Evolutionary conservation across 2,797 vertebrate genomes (phyloP), one percentile per base, ranked within the genome.

Genomic region (Chaetophractus vellerosus): DNA sequence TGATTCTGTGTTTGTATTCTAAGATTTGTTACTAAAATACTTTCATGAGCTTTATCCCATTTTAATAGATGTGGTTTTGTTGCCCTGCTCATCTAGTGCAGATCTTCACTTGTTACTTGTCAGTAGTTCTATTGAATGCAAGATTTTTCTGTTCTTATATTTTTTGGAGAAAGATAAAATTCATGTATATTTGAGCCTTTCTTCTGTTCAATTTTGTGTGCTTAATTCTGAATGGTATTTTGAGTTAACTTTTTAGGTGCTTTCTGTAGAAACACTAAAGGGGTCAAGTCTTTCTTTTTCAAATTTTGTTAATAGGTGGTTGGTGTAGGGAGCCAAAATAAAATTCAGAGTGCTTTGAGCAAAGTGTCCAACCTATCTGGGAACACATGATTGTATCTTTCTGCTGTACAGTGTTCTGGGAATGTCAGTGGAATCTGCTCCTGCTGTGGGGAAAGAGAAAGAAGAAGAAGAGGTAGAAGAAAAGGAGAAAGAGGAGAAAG

Each of bases 361-460:
- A 90, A 75, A 94, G 31, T 89, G 26, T 79, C 19, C 28, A 24
- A 12, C 24, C 50, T 88, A 0, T 71, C 24, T 93, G 68, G n/a
- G 55, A 88, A 76, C 31, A 82, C 45, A 45, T 71, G 57, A 52
- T 87, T 90, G 33, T 94, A 33, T 90, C 38, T 90, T 96, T 98
- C 21, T 41, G 14, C 52, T 50, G 64, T 98, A n/a, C 93, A 98
- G 98, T 57, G 90, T 95, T 95, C 87, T 94, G 87, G 98, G 72
- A 33, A 52, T 88, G 41, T 79, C 95, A 18, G 50, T 96, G 80
- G 95, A 96, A 74, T 61, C 96, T 87, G 33, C 71, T 69, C 71
- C 91, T 96, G 24, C 93, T 12, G 50, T 63, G 14, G 95, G 36
- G 6, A 86, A 97, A 52, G 97, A 98, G 61, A 41, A 91, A 45